These are phyloP conservation scores for Drosophila meridionalis DNA, from an alignment of 2,888 invertebrate species.

Conservation along the genomic window DNA sequence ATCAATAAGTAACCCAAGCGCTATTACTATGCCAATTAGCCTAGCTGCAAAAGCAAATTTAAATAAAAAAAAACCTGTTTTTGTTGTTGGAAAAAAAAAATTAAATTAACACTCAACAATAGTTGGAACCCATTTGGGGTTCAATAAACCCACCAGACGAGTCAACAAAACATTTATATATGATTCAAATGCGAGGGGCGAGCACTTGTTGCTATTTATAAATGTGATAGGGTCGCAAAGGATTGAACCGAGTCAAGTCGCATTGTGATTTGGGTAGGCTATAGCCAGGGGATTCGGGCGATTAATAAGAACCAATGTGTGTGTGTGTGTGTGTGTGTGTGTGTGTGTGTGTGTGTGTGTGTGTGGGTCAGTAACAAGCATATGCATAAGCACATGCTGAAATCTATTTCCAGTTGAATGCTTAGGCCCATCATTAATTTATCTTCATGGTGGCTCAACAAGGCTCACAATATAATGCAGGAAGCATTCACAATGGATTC, in stretches of 20 bases:
- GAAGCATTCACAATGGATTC: conserved; percentile 30
- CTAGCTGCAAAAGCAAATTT: background rate
- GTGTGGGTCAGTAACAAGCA: conserved; percentile 31
- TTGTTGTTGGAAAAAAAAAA: background rate
- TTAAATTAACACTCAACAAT: conserved; percentile 16
- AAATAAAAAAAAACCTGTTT: conserved; percentile 10
- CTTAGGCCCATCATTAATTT: conserved; percentile 69
- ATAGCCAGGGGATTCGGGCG: background rate
- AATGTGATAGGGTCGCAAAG: conserved; percentile 21
- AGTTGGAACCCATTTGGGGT: conserved; percentile 14
- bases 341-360: background rate
- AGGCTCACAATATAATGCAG: conserved; percentile 14
- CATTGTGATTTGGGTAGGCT: conserved; percentile 1
- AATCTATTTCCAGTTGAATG: conserved; percentile 52
- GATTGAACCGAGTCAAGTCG: conserved; percentile 8
- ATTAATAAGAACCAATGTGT: conserved; percentile 20
- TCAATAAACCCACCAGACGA: conserved; percentile 32
- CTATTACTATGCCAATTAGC: conserved; percentile 26
- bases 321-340: background rate
- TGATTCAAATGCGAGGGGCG: conserved; percentile 33
- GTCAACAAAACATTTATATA: conserved; percentile 42
- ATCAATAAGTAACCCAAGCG: background rate
- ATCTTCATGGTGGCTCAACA: conserved; percentile 50
- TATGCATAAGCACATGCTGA: conserved; percentile 47
- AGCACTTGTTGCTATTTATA: conserved; percentile 67